A percentile compares a stretch with the other conserved stretches of the same genome.
Conservation (phyloP, 2,113 vertebrate genomes). For the Zosterops hypoxanthus region DNA sequence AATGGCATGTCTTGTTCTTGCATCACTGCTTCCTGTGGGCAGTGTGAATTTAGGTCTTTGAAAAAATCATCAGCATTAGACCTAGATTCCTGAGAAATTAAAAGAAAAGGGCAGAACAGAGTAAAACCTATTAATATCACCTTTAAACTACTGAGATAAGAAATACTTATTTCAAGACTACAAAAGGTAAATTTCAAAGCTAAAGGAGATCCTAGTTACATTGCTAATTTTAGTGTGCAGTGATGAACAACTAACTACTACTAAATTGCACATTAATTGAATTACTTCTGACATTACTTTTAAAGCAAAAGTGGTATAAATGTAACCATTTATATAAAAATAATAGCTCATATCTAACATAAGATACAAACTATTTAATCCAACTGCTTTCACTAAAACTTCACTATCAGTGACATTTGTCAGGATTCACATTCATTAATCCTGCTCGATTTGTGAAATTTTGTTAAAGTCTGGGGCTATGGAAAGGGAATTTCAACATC, state of each 20-base stretch:
- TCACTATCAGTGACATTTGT: not conserved
- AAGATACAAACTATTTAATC: not conserved
- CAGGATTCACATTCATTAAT: not conserved
- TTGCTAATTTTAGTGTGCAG: not conserved
- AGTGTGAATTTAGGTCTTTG: conserved; percentile 93
- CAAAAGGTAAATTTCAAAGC: not conserved
- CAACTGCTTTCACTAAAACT: not conserved
- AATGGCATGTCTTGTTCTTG: conserved; percentile 88
- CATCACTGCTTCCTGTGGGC: conserved; percentile 89
- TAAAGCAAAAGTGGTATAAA: not conserved
- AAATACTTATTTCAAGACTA: not conserved
- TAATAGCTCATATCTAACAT: not conserved
- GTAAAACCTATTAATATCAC: conserved; percentile 50
- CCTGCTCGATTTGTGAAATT: not conserved
- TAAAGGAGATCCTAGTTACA: not conserved
- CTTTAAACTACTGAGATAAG: not conserved
- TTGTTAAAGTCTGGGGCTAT: not conserved
- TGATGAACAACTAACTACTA: not conserved
- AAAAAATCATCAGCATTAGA: conserved; percentile 91
- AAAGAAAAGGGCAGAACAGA: conserved; percentile 34
- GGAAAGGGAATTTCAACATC: not conserved
- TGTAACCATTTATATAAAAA: not conserved
- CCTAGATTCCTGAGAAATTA: conserved; percentile 92
- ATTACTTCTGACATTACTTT: not conserved
- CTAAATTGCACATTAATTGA: not conserved